Evolutionary conservation across 2,888 invertebrate genomes (phyloP).

Genomic region (Agrochola litura): DNA sequence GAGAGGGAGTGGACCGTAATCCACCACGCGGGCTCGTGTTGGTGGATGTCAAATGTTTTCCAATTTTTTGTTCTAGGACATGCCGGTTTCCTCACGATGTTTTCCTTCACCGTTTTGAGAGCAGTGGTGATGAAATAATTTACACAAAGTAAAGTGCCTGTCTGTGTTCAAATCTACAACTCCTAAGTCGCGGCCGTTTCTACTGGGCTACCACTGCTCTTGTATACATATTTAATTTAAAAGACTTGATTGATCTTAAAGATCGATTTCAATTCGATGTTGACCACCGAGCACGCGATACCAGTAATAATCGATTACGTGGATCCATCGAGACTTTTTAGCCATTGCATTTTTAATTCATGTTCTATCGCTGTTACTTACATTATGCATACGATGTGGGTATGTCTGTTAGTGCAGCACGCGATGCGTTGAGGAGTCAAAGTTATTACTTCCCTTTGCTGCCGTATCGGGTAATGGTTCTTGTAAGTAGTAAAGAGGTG

Average conservation of each 20-base stretch:
- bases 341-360: neutral
- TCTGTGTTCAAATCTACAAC: too few species aligned
- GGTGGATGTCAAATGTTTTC: too few species aligned
- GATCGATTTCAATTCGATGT: slow-evolving; percentile 24
- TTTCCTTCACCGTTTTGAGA: too few species aligned
- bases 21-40: too few species aligned
- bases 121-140: too few species aligned
- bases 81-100: too few species aligned
- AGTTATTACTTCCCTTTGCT: slow-evolving; percentile 42
- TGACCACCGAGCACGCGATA: neutral
- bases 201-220: too few species aligned
- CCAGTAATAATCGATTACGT: neutral
- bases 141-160: too few species aligned
- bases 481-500: slow-evolving; percentile 5
- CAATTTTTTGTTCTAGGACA: too few species aligned
- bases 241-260: neutral
- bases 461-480: slow-evolving; percentile 17
- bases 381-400: slow-evolving; percentile 22
- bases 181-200: too few species aligned
- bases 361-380: slow-evolving; percentile 8
- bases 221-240: too few species aligned
- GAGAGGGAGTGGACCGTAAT: too few species aligned
- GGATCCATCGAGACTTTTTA: neutral
- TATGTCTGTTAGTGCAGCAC: slow-evolving; percentile 29
- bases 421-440: slow-evolving; percentile 45